phyloP scores from a whole-genome alignment of 2,797 vertebrate genomes.

The Pangasius sanitwongsei region DNA sequence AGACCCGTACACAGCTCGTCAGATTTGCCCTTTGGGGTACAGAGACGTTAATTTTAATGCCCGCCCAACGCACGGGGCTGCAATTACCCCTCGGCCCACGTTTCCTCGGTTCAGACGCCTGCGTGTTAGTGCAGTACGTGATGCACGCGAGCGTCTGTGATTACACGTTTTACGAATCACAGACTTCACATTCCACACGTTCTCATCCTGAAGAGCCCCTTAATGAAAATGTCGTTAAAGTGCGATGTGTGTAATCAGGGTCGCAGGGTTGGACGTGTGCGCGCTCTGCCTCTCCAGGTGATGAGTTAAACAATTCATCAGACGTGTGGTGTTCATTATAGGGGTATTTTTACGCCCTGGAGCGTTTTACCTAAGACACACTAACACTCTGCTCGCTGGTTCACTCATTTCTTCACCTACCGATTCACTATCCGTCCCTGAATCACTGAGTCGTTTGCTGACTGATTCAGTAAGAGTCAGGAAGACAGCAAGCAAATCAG shows the following conservation, averaged over 20 bases:
- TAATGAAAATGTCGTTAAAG: background rate
- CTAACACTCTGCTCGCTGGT: background rate
- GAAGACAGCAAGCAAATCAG: background rate
- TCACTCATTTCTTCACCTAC: background rate
- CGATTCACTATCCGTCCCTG: background rate
- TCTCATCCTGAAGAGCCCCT: background rate
- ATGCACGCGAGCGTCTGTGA: background rate
- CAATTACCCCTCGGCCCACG: background rate
- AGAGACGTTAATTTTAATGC: constrained; percentile 42
- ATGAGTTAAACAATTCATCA: background rate
- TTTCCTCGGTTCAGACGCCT: background rate
- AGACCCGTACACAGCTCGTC: constrained; percentile 51
- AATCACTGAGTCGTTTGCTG: background rate
- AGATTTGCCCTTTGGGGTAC: constrained; percentile 47
- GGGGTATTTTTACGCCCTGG: background rate
- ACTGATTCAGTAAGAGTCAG: background rate
- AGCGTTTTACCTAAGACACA: background rate
- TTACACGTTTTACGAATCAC: background rate
- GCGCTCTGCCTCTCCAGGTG: background rate
- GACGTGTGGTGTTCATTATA: background rate
- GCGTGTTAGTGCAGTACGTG: background rate
- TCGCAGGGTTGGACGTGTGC: background rate
- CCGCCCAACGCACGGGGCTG: constrained; percentile 30
- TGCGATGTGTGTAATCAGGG: background rate
- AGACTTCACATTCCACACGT: background rate